Conservation (phyloP, 2,113 vertebrate species). For the Hippocampus guttulatus region DNA sequence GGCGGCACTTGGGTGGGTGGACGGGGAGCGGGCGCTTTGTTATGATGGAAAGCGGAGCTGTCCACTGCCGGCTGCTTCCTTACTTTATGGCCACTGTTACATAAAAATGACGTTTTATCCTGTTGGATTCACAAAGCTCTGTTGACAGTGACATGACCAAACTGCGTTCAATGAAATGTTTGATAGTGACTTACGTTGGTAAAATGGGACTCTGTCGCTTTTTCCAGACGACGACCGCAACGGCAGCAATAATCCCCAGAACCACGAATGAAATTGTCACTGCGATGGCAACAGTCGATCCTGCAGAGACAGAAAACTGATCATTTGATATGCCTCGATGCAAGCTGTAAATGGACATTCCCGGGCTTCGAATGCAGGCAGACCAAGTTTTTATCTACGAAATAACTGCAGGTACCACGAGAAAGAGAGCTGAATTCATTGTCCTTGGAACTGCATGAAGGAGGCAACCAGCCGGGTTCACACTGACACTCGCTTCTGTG, state of each 20-base stretch:
- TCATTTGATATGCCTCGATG: not conserved
- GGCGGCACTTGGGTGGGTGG: conserved; percentile 5
- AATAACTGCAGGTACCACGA: conserved; percentile 15
- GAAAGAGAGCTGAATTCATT: not conserved
- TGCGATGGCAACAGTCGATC: conserved; percentile 19
- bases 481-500: conserved; percentile 73
- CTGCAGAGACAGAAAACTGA: conserved; percentile 32
- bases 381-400: not conserved
- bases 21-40: not conserved
- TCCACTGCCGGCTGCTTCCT: conserved; percentile 22
- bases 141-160: not conserved
- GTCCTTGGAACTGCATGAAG: conserved; percentile 40
- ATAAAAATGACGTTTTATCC: conserved; percentile 1
- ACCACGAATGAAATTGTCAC: conserved; percentile 40
- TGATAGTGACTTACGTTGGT: conserved; percentile 33
- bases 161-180: not conserved
- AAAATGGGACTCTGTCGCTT: conserved; percentile 31
- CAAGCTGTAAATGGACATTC: not conserved
- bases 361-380: not conserved
- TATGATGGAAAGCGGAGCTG: not conserved
- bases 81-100: conserved; percentile 24
- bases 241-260: conserved; percentile 31
- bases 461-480: conserved; percentile 66
- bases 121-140: not conserved
- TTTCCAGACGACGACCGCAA: conserved; percentile 41